These are phyloP conservation scores for Sorex araneus DNA, from an alignment of 2,113 vertebrate genomes.

Conservation along the genomic window DNA sequence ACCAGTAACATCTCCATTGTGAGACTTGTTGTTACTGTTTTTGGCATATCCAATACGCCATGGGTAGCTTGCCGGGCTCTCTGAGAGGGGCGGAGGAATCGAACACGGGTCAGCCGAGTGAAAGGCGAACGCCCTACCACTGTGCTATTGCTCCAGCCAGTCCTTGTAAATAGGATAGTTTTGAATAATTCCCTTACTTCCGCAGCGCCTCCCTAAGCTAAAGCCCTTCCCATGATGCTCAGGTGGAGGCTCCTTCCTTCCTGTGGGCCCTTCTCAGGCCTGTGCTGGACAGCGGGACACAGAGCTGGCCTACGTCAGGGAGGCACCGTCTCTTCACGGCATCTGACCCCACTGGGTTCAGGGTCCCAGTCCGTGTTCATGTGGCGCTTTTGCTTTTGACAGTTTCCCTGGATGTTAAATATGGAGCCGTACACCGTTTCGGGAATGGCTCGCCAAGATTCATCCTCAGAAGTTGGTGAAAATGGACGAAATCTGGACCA, in stretches of 20 bases:
- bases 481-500: conserved; percentile 91
- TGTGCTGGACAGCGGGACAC: background rate
- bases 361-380: background rate
- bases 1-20: too few species aligned
- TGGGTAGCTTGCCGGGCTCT: too few species aligned
- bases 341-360: background rate
- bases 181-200: background rate
- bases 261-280: background rate
- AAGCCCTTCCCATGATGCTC: background rate
- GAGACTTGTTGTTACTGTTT: too few species aligned
- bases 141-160: too few species aligned
- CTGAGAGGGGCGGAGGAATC: too few species aligned
- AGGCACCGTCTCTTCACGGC: background rate
- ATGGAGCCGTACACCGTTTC: conserved; percentile 99
- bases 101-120: too few species aligned
- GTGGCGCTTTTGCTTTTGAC: conserved; percentile 62
- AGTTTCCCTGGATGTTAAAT: conserved; percentile 99
- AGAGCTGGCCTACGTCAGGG: background rate
- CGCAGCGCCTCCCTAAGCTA: background rate
- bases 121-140: too few species aligned
- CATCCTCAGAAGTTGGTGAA: conserved; percentile 94
- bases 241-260: background rate
- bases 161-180: background rate
- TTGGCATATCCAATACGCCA: too few species aligned
- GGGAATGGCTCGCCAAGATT: conserved; percentile 98